Evolutionary conservation across 2,113 vertebrate genomes (phyloP), one percentile per base, ranked within the genome.

Genomic region (Camarhynchus parvulus): DNA sequence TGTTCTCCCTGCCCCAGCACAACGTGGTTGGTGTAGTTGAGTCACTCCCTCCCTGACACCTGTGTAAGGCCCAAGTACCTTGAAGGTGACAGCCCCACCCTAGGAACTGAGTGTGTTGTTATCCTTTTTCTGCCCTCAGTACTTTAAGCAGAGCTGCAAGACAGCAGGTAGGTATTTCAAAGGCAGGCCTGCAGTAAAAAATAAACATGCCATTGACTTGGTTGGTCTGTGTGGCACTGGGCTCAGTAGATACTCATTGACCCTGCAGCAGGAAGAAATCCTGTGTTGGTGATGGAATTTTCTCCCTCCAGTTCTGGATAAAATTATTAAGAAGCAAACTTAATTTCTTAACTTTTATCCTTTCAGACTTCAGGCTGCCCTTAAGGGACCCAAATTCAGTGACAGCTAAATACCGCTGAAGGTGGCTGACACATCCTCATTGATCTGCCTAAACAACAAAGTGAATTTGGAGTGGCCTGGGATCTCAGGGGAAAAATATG

Each of bases 401-500:
- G 8, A 46, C 0, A 15, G 8, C 7, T 47, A 50, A 74, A 46
- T n/a, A 59, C 6, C 14, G 15, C 13, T 39, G 64, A 75, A 78
- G 31, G 23, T 20, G 25, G 3, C 13, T 79, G 35, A 87, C 35
- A 39, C 22, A 63, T 13, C 12, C 7, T 39, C 20, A 52, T 44
- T 76, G 41, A 22, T 61, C 15, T 68, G 19, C 18, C 5, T 41
- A 27, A 90, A 64, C 4, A 14, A 13, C 50, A n/a, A 68, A 64
- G 0, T 22, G 31, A 83, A 64, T 63, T 68, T 46, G 52, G 21
- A 68, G 62, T 56, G 47, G 11, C 9, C 15, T 69, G 14, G 7
- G 72, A 62, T 70, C 6, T 55, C 25, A 9, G 3, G 1, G 6
- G 0, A 0, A 31, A 20, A 15, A 35, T 9, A 24, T 1, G 1